Conservation (phyloP, 2,888 invertebrate species). For the Papilio demoleus region DNA sequence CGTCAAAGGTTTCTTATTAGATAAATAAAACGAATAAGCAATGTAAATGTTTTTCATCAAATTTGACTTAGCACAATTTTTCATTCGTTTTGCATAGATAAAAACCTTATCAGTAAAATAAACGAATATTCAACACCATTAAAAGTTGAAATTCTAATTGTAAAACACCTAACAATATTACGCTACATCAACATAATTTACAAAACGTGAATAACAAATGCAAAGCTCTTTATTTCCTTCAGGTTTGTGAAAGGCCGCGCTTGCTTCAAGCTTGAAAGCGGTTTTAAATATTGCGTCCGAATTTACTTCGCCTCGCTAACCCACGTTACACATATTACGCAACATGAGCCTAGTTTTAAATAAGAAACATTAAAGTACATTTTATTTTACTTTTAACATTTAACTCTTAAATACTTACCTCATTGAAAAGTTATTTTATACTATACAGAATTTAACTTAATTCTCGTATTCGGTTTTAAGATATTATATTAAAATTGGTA, state of each 20-base stretch:
- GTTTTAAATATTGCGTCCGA: constrained; percentile 77
- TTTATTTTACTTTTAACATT: too few species aligned
- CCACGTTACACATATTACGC: constrained; percentile 65
- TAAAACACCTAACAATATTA: constrained; percentile 16
- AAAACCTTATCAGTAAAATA: not conserved
- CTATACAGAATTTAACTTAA: too few species aligned
- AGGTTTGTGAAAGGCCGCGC: constrained; percentile 66
- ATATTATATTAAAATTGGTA: too few species aligned
- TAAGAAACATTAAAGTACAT: constrained; percentile 43
- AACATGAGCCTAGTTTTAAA: constrained; percentile 61
- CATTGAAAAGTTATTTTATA: too few species aligned
- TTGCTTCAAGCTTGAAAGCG: constrained; percentile 69
- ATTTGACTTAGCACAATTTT: too few species aligned
- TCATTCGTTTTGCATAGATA: not conserved
- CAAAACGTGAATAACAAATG: constrained; percentile 60
- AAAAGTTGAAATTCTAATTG: not conserved
- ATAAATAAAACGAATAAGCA: too few species aligned
- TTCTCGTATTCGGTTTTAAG: too few species aligned
- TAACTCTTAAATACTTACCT: too few species aligned
- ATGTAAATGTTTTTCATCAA: too few species aligned
- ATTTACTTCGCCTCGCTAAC: constrained; percentile 69
- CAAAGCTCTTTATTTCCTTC: constrained; percentile 67
- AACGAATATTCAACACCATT: not conserved
- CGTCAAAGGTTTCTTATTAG: too few species aligned
- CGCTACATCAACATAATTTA: constrained; percentile 34